Base-by-base conservation (phyloP, 2,113 vertebrate species). In the Pteronura brasiliensis region DNA sequence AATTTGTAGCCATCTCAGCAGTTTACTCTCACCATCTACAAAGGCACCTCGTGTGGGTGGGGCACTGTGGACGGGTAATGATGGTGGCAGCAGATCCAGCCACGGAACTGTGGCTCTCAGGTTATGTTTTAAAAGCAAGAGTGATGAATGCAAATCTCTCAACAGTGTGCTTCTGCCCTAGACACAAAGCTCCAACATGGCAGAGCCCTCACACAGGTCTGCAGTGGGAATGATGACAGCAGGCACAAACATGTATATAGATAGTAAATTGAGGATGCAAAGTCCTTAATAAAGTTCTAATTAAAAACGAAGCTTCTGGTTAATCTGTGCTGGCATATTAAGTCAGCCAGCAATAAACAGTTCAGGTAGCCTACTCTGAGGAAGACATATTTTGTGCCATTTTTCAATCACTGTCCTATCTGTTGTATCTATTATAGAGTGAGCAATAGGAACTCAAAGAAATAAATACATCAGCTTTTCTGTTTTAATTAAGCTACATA, bases 81-180 rank as follows among this genome's bases (percentile, higher is more conserved):
- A 18, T 44, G 47, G 55, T 55, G 17, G 34, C 49, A 84, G 17
- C 9, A 94, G 52, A 85, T 71, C 49, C 31, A 93, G 87, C 52
- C 82, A 92, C n/a, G 67, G 81, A 93, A 71, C 12, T 1, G 7
- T 25, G 65, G 25, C 25, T 52, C 86, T 72, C 23, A 34, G 34
- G 36, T 71, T 55, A 79, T 44, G 49, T 92, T 95, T 93, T 61
- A 82, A 80, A 90, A 88, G n/a, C 29, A 29, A 91, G 84, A 93
- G 44, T 39, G 79, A 57, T 36, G 90, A 95, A 42, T 13, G 17
- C 39, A 80, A 71, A 67, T 44, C 52, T 63, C 69, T 69, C n/a
- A 13, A 49, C 1, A 47, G 17, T 34, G 21, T 36, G 14, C n/a
- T 82, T 18, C 59, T 10, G 61, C 65, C 69, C 84, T n/a, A 9